Percentiles rank a stretch among this genome's conserved stretches.
These are phyloP conservation scores for Alethe castanea DNA, from an alignment of 2,113 vertebrate genomes.

Conservation along the genomic window DNA sequence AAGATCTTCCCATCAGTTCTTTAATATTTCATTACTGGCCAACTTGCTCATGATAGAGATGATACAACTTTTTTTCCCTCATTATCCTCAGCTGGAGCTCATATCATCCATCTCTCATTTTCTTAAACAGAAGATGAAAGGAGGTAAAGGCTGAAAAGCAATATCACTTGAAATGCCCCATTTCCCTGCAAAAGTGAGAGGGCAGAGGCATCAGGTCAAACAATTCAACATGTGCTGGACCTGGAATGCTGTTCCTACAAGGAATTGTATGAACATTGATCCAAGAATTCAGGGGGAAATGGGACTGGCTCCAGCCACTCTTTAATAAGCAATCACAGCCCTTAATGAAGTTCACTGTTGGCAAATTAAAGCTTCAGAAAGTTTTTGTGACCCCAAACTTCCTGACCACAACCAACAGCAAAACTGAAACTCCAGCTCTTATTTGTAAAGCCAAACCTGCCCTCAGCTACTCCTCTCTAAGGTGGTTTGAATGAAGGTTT, in stretches of 20 bases:
- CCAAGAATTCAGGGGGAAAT: neutral
- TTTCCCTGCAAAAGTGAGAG: neutral
- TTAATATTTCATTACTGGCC: neutral
- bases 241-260: rapidly evolving
- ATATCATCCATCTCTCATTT: neutral
- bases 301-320: neutral
- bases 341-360: neutral
- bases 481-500: neutral
- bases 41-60: neutral
- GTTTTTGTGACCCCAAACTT: neutral
- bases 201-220: neutral
- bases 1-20: neutral
- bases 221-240: neutral
- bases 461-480: neutral
- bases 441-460: neutral
- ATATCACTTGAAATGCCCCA: neutral
- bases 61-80: rapidly evolving
- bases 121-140: neutral
- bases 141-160: neutral
- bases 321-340: neutral
- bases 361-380: neutral
- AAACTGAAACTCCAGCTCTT: neutral
- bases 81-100: neutral
- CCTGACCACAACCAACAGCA: neutral
- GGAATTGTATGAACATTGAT: neutral